These are phyloP conservation scores for Pristionchus fissidentatus DNA, from an alignment of 2,888 invertebrate genomes.

Conservation along the genomic window DNA sequence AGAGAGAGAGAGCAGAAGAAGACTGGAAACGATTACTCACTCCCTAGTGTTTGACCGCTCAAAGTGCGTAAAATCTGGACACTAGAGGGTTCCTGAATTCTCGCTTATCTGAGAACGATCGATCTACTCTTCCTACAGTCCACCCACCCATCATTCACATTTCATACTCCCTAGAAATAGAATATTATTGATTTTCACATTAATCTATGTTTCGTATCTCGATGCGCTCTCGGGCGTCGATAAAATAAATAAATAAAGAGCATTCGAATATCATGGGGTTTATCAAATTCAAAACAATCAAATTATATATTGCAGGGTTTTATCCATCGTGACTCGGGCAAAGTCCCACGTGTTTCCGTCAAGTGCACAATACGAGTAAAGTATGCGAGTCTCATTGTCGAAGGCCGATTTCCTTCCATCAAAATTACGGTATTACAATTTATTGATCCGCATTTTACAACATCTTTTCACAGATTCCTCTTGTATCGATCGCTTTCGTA, in stretches of 20 bases:
- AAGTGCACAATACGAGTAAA: not conserved
- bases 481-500: slow-evolving; percentile 23
- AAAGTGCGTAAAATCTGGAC: not conserved
- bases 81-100: too few species aligned
- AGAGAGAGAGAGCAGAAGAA: not conserved
- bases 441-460: not conserved
- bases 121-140: too few species aligned
- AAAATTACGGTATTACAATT: not conserved
- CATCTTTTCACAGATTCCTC: slow-evolving; percentile 29
- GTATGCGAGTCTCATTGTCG: slow-evolving; percentile 31
- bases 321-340: slow-evolving; percentile 34
- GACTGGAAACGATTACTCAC: slow-evolving; percentile 33
- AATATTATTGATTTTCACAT: not conserved
- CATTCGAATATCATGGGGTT: too few species aligned
- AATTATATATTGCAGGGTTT: not conserved
- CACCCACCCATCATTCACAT: too few species aligned
- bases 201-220: not conserved
- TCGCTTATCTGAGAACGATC: too few species aligned
- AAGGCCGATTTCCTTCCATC: slow-evolving; percentile 34
- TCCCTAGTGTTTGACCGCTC: not conserved
- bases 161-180: too few species aligned
- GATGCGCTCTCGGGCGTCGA: not conserved
- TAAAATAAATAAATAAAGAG: not conserved
- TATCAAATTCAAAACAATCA: not conserved
- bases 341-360: slow-evolving; percentile 18